phyloP scores from a whole-genome alignment of 2,888 invertebrate species.

The Embidobia sp. region DNA sequence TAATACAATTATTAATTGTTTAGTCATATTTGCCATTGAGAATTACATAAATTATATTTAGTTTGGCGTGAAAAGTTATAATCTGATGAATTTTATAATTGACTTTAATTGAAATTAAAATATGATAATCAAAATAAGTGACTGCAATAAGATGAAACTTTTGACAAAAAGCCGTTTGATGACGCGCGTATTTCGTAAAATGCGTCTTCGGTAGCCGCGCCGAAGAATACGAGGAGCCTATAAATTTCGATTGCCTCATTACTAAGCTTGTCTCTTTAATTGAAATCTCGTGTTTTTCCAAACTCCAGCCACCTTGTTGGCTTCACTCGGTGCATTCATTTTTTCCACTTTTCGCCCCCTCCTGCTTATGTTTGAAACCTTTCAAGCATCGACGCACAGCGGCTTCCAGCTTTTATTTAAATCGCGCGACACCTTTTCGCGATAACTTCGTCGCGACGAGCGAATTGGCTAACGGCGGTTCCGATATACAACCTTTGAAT shows the following conservation, averaged over 20 bases:
- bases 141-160: slow-evolving; percentile 1
- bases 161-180: slow-evolving; percentile 20
- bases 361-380: slow-evolving; percentile 62
- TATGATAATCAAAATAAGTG: not conserved
- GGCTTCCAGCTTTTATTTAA: slow-evolving; percentile 73
- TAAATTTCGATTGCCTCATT: slow-evolving; percentile 82
- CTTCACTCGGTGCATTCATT: slow-evolving; percentile 57
- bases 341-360: slow-evolving; percentile 58
- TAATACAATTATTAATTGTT: not conserved
- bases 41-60: too few relatives aligned
- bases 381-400: slow-evolving; percentile 65
- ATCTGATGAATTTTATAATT: too few relatives aligned
- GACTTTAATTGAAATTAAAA: too few relatives aligned
- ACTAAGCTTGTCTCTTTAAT: slow-evolving; percentile 85
- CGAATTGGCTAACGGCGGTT: slow-evolving; percentile 50
- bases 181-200: slow-evolving; percentile 17
- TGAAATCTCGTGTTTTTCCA: slow-evolving; percentile 84
- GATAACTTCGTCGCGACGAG: slow-evolving; percentile 69
- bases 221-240: slow-evolving; percentile 70
- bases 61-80: too few relatives aligned
- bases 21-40: too few relatives aligned
- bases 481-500: slow-evolving; percentile 30
- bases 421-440: slow-evolving; percentile 72
- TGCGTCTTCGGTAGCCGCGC: slow-evolving; percentile 70
- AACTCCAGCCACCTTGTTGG: slow-evolving; percentile 64